A percentile compares a stretch with the other conserved stretches of the same genome.
These are phyloP conservation scores for Rhodophaea formosa DNA, from an alignment of 2,888 invertebrate genomes.

Conservation along the genomic window DNA sequence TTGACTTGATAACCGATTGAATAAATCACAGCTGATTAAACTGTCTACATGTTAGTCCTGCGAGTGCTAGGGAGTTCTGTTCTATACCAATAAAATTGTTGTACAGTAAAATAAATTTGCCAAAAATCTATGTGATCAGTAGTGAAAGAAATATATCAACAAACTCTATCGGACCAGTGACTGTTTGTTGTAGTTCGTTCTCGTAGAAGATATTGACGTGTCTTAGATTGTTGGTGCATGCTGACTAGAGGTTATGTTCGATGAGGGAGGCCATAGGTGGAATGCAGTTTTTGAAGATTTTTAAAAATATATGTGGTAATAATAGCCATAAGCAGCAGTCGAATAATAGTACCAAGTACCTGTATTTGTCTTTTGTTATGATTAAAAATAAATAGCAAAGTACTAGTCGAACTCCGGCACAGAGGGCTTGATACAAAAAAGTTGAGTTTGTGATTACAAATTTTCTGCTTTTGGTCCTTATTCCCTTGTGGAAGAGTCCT, in stretches of 20 bases:
- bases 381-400: too few species aligned
- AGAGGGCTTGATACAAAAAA: too few species aligned
- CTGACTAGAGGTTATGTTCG: conserved; percentile 48
- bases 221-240: conserved; percentile 77
- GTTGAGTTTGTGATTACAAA: too few species aligned
- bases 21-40: too few species aligned
- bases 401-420: too few species aligned
- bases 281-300: conserved; percentile 5
- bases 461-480: too few species aligned
- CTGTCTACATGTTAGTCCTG: background rate
- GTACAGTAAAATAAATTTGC: conserved; percentile 70
- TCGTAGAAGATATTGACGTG: conserved; percentile 68
- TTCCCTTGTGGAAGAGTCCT: too few species aligned
- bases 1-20: too few species aligned
- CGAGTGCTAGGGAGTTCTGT: background rate
- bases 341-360: too few species aligned
- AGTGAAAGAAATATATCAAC: conserved; percentile 57
- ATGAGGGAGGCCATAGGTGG: conserved; percentile 42
- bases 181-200: conserved; percentile 70
- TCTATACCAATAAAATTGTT: conserved; percentile 15
- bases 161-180: conserved; percentile 71
- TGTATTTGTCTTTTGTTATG: too few species aligned
- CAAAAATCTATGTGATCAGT: conserved; percentile 75
- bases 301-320: too few species aligned
- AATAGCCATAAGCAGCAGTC: too few species aligned